Conservation (phyloP, 2,797 vertebrate species). For the Sarcophilus harrisii region DNA sequence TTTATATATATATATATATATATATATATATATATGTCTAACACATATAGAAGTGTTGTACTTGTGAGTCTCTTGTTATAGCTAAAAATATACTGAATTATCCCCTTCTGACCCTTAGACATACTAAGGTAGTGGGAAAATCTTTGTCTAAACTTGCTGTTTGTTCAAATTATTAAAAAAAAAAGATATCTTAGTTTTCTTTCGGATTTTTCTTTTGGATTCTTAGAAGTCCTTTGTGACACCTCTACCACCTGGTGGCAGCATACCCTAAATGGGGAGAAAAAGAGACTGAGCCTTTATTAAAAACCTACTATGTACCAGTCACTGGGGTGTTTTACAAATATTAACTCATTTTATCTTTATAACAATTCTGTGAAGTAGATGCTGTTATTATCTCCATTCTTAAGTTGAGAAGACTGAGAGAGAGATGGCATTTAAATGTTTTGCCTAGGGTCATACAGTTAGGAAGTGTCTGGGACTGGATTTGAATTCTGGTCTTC, state of each 20-base stretch:
- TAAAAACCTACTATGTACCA: not conserved
- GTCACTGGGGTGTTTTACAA: not conserved
- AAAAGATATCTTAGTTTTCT: no score
- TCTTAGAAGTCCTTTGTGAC: not conserved
- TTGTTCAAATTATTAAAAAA: not conserved
- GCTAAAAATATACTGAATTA: not conserved
- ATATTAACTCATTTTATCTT: not conserved
- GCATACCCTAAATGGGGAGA: not conserved
- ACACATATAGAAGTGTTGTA: fast-evolving
- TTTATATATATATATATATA: no score
- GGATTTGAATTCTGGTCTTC: no score
- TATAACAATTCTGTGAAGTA: not conserved
- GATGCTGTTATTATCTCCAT: not conserved
- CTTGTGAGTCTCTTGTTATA: no score
- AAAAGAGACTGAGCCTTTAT: not conserved
- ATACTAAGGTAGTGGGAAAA: not conserved
- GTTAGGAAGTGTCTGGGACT: no score
- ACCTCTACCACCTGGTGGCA: not conserved
- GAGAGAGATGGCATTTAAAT: not conserved
- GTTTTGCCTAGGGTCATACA: not conserved
- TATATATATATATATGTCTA: not conserved
- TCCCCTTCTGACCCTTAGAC: not conserved
- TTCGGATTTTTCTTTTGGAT: not conserved
- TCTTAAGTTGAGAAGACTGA: not conserved
- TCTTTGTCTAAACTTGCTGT: not conserved